phyloP scores from a whole-genome alignment of 1,140 invertebrate species.

The Psix sp. region DNA sequence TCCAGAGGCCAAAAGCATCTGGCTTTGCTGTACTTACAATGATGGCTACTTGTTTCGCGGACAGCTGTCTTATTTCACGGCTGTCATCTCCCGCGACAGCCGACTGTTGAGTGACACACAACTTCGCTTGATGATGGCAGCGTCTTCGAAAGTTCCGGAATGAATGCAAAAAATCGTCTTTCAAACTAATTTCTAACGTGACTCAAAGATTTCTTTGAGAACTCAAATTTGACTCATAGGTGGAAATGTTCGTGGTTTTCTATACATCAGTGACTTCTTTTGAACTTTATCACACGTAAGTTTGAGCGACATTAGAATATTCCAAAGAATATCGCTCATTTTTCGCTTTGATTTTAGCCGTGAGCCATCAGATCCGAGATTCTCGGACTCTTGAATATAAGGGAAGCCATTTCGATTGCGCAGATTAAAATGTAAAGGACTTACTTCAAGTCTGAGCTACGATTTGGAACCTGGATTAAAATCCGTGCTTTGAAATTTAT shows the following conservation, averaged over 20 bases:
- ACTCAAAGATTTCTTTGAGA: too few species aligned
- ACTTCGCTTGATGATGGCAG: slow-evolving; percentile 32
- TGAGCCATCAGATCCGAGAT: too few species aligned
- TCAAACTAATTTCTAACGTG: slow-evolving; percentile 15
- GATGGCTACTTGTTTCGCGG: slow-evolving; percentile 51
- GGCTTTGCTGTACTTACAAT: slow-evolving; percentile 38
- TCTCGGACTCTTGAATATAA: too few species aligned
- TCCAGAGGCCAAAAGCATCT: slow-evolving; percentile 44
- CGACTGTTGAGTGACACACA: slow-evolving; percentile 60
- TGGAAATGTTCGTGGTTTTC: too few species aligned
- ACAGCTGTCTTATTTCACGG: slow-evolving; percentile 59
- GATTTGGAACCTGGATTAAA: slow-evolving; percentile 47
- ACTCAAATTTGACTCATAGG: too few species aligned
- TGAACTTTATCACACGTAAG: too few species aligned
- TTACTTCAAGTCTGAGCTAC: slow-evolving; percentile 53
- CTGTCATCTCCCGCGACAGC: slow-evolving; percentile 54
- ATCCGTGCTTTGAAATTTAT: slow-evolving; percentile 12
- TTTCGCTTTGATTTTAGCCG: too few species aligned
- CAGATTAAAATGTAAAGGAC: slow-evolving; percentile 42
- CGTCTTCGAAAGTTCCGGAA: slow-evolving; percentile 38
- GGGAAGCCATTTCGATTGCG: too few species aligned
- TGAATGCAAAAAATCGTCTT: slow-evolving; percentile 28
- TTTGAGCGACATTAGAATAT: too few species aligned
- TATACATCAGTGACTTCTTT: too few species aligned
- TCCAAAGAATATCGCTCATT: too few species aligned